Conservation (phyloP, 1,140 invertebrate genomes). For the Mizuhopecten yessoensis region DNA sequence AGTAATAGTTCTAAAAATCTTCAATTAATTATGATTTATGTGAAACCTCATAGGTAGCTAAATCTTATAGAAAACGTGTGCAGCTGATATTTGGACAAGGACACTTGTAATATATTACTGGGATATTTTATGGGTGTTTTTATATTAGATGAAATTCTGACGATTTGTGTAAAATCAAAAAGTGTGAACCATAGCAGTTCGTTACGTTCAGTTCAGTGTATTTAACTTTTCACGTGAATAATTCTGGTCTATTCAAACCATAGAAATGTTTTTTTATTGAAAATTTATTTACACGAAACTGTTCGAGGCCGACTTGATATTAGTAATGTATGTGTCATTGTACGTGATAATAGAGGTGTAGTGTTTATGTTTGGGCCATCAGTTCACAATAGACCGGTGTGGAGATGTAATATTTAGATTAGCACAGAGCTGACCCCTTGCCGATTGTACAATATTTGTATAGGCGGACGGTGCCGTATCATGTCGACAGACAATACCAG, state of each 20-base stretch:
- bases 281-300: conserved; percentile 24
- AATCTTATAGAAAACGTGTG: no score
- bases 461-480: conserved; percentile 19
- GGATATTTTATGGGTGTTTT: no score
- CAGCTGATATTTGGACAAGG: no score
- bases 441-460: conserved; percentile 28
- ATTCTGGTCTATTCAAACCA: not conserved
- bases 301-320: not conserved
- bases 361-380: not conserved
- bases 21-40: no score
- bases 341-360: not conserved
- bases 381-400: conserved; percentile 22
- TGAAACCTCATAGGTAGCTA: no score
- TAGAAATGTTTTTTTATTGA: not conserved
- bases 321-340: not conserved
- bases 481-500: conserved; percentile 15
- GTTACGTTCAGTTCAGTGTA: not conserved
- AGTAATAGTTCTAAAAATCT: no score
- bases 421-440: conserved; percentile 29
- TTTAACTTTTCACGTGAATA: not conserved
- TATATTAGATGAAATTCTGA: no score
- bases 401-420: conserved; percentile 39
- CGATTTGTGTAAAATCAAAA: not conserved
- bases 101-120: no score
- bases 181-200: not conserved